Percentiles rank a stretch among this genome's conserved stretches.
phyloP scores from a whole-genome alignment of 1,140 invertebrate species.

The Caenorhabditis brenneri region DNA sequence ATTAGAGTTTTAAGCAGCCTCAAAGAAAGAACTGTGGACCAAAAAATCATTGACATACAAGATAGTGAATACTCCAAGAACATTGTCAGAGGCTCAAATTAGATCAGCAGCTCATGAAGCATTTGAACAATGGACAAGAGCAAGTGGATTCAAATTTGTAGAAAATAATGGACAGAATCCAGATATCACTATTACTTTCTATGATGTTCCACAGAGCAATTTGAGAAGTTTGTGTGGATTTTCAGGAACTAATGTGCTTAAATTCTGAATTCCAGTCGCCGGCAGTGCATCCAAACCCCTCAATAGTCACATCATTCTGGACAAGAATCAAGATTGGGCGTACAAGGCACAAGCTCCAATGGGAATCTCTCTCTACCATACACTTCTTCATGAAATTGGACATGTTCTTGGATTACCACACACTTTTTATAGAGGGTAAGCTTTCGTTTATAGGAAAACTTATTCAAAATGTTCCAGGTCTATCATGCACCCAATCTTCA shows the following conservation, averaged over 20 bases:
- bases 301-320: constrained; percentile 45
- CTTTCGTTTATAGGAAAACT: not conserved
- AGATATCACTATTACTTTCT: constrained; percentile 46
- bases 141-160: constrained; percentile 38
- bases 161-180: not conserved
- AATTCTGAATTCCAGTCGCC: not conserved
- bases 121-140: constrained; percentile 44
- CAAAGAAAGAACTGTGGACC: constrained; percentile 37
- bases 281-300: constrained; percentile 43
- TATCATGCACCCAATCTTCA: constrained; percentile 49
- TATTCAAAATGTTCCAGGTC: constrained; percentile 19
- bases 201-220: constrained; percentile 41
- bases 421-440: constrained; percentile 48
- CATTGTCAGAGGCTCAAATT: constrained; percentile 6
- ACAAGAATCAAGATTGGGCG: constrained; percentile 38
- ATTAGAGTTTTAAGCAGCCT: not conserved
- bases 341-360: constrained; percentile 37
- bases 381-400: constrained; percentile 49
- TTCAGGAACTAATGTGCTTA: not conserved
- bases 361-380: constrained; percentile 47
- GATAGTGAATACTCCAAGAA: constrained; percentile 29
- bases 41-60: constrained; percentile 41
- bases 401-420: constrained; percentile 43
- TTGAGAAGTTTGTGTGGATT: constrained; percentile 16
- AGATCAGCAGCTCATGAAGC: constrained; percentile 45